Conservation (phyloP, 2,888 invertebrate species). For the Glyphotaelius pellucidus region DNA sequence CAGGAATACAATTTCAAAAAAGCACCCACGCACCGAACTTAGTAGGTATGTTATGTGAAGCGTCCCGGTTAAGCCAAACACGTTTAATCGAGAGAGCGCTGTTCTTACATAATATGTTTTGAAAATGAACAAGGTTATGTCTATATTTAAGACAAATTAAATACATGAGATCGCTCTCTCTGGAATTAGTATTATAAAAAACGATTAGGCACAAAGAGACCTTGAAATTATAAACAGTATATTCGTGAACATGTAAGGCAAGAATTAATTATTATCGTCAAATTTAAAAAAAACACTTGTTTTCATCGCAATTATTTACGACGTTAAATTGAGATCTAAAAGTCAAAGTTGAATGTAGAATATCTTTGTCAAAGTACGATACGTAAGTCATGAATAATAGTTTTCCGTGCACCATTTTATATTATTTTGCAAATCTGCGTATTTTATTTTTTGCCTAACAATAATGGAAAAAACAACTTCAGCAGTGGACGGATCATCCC, state of each 20-base stretch:
- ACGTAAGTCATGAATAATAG: neutral
- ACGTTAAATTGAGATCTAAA: neutral
- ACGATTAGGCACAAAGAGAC: neutral
- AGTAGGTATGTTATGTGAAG: neutral
- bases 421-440: too few relatives aligned
- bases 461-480: too few relatives aligned
- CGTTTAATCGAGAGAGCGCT: neutral
- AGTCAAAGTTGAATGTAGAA: neutral
- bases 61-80: neutral
- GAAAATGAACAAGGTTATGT: neutral
- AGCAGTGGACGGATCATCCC: too few relatives aligned
- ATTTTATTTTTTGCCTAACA: too few relatives aligned
- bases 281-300: neutral
- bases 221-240: neutral
- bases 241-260: neutral
- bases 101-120: neutral
- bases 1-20: too few relatives aligned
- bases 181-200: neutral
- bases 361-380: neutral
- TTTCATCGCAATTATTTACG: neutral
- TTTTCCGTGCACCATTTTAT: too few relatives aligned
- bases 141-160: neutral
- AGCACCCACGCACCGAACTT: too few relatives aligned
- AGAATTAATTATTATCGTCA: neutral
- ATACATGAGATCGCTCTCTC: neutral